A percentile compares a stretch with the other conserved stretches of the same genome.
phyloP scores from a whole-genome alignment of 2,888 invertebrate species.

The Folsomia candida region DNA sequence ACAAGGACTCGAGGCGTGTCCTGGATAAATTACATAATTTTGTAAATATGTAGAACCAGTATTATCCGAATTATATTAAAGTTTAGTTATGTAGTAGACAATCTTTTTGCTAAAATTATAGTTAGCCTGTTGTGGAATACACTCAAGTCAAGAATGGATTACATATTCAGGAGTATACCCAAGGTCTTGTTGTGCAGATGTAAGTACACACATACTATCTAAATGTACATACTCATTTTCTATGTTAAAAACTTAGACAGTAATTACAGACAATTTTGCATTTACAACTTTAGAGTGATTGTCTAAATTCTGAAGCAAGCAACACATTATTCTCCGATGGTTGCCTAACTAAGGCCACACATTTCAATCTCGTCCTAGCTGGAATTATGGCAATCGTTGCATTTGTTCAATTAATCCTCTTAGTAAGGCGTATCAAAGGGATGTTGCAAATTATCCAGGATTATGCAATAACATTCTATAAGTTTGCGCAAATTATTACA shows the following conservation, averaged over 20 bases:
- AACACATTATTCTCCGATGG: background rate
- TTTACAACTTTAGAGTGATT: background rate
- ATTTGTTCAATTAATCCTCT: background rate
- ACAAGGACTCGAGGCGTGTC: background rate
- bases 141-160: constrained; percentile 17
- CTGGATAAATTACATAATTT: constrained; percentile 24
- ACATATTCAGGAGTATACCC: constrained; percentile 4
- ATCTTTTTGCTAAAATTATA: too few relatives aligned
- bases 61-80: background rate
- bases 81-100: too few relatives aligned
- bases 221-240: constrained; percentile 1
- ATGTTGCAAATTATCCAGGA: background rate
- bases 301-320: background rate
- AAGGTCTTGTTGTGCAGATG: constrained; percentile 18
- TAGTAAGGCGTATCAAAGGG: constrained; percentile 11
- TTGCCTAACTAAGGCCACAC: background rate
- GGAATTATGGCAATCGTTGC: background rate
- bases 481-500: background rate
- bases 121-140: constrained; percentile 24
- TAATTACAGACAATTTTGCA: background rate
- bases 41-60: constrained; percentile 7
- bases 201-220: background rate
- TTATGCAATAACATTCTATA: background rate
- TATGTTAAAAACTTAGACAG: too few relatives aligned
- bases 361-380: background rate